Percentiles rank a stretch among this genome's conserved stretches.
Evolutionary conservation across 2,888 invertebrate species (phyloP).

Genomic region (Polymixis flavicincta): DNA sequence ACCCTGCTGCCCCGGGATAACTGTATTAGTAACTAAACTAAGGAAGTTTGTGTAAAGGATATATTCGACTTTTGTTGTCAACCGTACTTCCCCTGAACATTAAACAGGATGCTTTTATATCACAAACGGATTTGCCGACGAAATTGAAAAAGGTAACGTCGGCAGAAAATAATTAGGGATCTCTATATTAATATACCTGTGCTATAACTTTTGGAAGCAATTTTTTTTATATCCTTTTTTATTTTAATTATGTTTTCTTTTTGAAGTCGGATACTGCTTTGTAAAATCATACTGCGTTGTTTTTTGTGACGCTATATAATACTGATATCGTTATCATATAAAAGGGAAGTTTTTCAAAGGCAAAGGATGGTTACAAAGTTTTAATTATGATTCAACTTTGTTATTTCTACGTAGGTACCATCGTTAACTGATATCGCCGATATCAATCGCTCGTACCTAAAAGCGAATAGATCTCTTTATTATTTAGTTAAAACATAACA

Average conservation of each 20-base stretch:
- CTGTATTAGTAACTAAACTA: not conserved
- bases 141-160: conserved; percentile 21
- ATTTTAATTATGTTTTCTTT: conserved; percentile 2
- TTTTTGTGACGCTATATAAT: conserved; percentile 14
- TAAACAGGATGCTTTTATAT: not conserved
- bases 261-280: conserved; percentile 27
- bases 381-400: conserved; percentile 27
- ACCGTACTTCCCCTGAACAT: not conserved
- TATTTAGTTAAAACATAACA: not conserved
- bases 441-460: not conserved
- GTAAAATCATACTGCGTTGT: conserved; percentile 6
- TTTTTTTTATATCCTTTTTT: conserved; percentile 20
- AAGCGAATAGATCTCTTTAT: not conserved
- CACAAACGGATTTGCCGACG: not conserved
- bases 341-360: conserved; percentile 9
- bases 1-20: not conserved
- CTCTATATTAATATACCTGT: conserved; percentile 16
- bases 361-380: conserved; percentile 6
- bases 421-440: not conserved
- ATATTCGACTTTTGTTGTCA: not conserved
- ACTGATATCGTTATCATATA: conserved; percentile 13
- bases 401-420: not conserved
- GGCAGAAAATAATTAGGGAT: conserved; percentile 45
- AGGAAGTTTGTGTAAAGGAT: not conserved
- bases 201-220: conserved; percentile 6